Base-by-base conservation (phyloP, 2,113 vertebrate genomes). In the Ameiurus melas region DNA sequence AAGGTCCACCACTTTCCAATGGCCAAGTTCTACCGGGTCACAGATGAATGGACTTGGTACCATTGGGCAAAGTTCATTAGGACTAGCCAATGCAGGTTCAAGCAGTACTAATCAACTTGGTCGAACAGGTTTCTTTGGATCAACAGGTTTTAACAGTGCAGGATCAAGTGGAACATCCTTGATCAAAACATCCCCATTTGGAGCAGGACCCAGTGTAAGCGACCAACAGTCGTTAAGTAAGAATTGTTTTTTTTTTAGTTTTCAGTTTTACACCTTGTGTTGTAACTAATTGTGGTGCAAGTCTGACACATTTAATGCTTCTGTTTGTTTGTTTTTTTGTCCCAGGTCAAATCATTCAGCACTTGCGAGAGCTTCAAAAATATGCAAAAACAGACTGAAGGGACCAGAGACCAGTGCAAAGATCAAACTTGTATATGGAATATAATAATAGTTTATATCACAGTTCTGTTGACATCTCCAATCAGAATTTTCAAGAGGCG, bases 361-460 rank as follows among this genome's bases (percentile, higher is more conserved):
- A 94, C 84, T 47, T 95, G 55, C 80, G 73, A 83, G 92, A 93
- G 2, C 91, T 96, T 87, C 90, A 93, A 14, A 93, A 88, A 1
- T 64, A 92, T 84, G 89, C 92, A 89, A 90, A 93, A 85, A 91
- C 91, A 87, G 77, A 90, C 91, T 95, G 85, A 95, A 93, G 68
- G 30, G 66, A 86, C 60, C 53, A 83, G 25, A 62, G 27, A 68
- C 57, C 51, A 71, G 57, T 30, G 79, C 30, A n/a, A 36, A 36
- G 30, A 36, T 30, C 53, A 30, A 30, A 19, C 2, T 55, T 79
- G 78, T 80, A 30, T 33, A 47, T 33, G 33, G 68, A 47, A 57
- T 77, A n/a, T 55, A 55, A 22, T 64, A 36, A 83, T 73, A 51
- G 66, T 75, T 62, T 75, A 7, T 78, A 51, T 5, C 43, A 73